These are phyloP conservation scores for Cephalopterus ornatus DNA, from an alignment of 2,113 vertebrate genomes.

Conservation along the genomic window DNA sequence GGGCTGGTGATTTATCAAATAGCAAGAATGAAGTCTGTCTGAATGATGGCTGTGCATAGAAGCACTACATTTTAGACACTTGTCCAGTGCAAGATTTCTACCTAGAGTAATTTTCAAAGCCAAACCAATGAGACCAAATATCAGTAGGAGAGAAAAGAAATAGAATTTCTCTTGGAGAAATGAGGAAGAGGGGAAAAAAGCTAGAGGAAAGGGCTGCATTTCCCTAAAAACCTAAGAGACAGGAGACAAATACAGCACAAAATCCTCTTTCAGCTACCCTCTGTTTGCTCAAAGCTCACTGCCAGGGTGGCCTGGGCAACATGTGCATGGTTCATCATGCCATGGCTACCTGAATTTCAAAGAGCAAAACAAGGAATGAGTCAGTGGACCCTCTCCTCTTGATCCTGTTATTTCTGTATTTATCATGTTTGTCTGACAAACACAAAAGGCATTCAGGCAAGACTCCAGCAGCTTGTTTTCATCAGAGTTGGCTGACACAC, in stretches of 20 bases:
- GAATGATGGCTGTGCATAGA: background rate
- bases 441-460: background rate
- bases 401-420: background rate
- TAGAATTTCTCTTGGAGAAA: conserved; percentile 19
- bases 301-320: background rate
- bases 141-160: conserved; percentile 21
- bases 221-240: background rate
- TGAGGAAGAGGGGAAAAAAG: background rate
- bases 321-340: background rate
- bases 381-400: background rate
- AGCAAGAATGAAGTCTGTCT: background rate
- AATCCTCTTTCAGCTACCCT: background rate
- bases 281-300: background rate
- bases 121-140: conserved; percentile 38
- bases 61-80: background rate
- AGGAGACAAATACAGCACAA: background rate
- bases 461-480: background rate
- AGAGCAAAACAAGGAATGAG: background rate
- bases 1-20: background rate
- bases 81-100: background rate
- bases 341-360: background rate
- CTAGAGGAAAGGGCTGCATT: conserved; percentile 1
- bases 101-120: background rate
- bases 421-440: background rate
- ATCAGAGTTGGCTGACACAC: background rate